These are phyloP conservation scores for Nerophis ophidion DNA, from an alignment of 2,113 vertebrate species.

Conservation along the genomic window DNA sequence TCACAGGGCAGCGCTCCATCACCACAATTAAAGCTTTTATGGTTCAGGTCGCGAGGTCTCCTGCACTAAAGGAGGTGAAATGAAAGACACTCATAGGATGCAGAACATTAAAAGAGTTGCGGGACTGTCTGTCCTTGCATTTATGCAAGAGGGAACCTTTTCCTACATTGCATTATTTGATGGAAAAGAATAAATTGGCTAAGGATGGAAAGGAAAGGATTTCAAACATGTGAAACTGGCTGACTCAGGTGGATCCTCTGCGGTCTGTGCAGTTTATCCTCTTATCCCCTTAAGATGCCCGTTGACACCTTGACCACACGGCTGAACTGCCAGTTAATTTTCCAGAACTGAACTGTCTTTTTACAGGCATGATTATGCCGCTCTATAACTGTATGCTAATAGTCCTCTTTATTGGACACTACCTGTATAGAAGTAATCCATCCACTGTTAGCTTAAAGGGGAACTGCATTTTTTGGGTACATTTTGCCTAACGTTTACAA, in stretches of 20 bases:
- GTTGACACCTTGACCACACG: conserved; percentile 16
- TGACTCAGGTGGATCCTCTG: conserved; percentile 35
- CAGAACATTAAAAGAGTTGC: conserved; percentile 13
- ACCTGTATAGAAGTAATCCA: too few relatives aligned
- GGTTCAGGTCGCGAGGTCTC: conserved; percentile 33
- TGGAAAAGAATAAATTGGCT: conserved; percentile 5
- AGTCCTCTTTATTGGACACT: too few relatives aligned
- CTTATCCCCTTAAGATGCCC: conserved; percentile 39
- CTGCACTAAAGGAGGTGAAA: conserved; percentile 51
- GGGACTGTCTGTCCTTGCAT: conserved; percentile 50
- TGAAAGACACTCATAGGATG: conserved; percentile 51
- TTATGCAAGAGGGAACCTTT: conserved; percentile 44
- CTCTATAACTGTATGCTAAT: neutral
- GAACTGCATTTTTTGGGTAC: too few relatives aligned
- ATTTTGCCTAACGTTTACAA: too few relatives aligned
- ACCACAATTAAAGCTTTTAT: conserved; percentile 52
- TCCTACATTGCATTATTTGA: conserved; percentile 20
- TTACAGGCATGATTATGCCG: conserved; percentile 17
- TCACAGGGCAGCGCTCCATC: conserved; percentile 36
- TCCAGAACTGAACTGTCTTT: neutral
- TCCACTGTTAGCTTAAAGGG: too few relatives aligned
- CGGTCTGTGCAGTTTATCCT: conserved; percentile 34
- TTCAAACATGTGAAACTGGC: conserved; percentile 34
- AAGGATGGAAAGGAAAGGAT: conserved; percentile 26
- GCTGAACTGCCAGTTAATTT: conserved; percentile 37